Base-by-base conservation (phyloP, 1,140 invertebrate genomes). In the Microplitis mediator region DNA sequence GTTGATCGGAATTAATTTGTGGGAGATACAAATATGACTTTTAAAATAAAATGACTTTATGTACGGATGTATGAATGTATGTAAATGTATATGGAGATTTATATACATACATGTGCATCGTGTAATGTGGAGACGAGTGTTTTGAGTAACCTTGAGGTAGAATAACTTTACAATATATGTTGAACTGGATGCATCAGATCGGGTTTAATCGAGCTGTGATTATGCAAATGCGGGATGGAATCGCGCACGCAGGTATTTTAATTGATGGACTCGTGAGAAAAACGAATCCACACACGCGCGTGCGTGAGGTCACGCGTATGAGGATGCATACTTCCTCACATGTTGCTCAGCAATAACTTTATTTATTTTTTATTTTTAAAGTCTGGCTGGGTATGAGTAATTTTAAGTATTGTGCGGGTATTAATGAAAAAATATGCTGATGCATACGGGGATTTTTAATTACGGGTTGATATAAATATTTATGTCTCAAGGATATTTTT, bases 231-330 rank as follows among this genome's bases (percentile, higher is more conserved):
- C 32, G 39, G 45, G 35, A 13, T 45, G 58, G 58, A 51, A 74
- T 71, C 69, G 65, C 63, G 35, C 69, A 74, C 64, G 51, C 54
- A 50, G 67, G 74, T 52, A 75, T 75, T 72, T 72, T 75, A 75
- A 75, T 75, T 75, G 70, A 75, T 71, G 73, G 31, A 63, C 13
- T 58, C 74, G 74, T 72, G 74, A 69, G 74, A 75, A 66, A 72
- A 67, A 71, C 51, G n/a, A 61, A 50, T 16, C 35, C 23, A 68
- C 39, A 23, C 35, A 16, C 45, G 35, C 70, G 45, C 69, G 36
- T 70, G 58, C 61, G 61, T 62, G 50, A 70, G 32, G 31, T 62
- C 39, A 65, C 31, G 31, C 56, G 54, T 36, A 62, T 35, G 51
- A 54, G 50, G 60, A 69, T 45, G 39, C 58, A 50, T 35, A 34